Evolutionary conservation across 2,888 invertebrate species (phyloP), one percentile per base, ranked within the genome.

Genomic region (Pyrochroa serraticornis): DNA sequence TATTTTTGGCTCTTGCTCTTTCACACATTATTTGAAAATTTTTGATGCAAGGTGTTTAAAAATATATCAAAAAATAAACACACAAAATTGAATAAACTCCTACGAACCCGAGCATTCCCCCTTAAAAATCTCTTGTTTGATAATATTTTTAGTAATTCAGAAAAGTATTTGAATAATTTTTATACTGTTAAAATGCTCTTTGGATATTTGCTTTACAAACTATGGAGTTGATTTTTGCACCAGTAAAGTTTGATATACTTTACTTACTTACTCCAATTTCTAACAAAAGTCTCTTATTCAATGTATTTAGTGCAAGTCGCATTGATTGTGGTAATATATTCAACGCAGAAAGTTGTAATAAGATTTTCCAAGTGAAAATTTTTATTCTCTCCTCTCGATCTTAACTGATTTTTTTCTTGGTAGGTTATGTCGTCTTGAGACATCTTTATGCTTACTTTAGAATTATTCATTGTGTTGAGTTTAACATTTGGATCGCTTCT

Each of bases 201-300:
- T 2, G 58, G 58, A 3, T 58, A 53, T 31, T 33, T 53, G 3
- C 5, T 53, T 10, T 45, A 49, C 10, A 39, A 54, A 6, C 3
- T 12, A 5, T 6, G 42, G n/a, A 1, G 30, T 3, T 50, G 9
- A 14, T 7, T 6, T 7, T 50, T 12, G 13, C 10, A 36, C 7
- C 7, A 8, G 50, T 43, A 48, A 5, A 1, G 31, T 10, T 13
- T 12, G 1, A 22, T 30, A 9, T 33, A 2, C 81, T 0, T 67
- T 80, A 1, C 62, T 67, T 7, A 58, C 82, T 35, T 83, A n/a
- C n/a, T 82, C 79, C 81, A 82, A 70, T 71, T 82, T 7, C 78
- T 82, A 1, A 80, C 81, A 1, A 76, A 82, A 1, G 71, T 83
- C 1, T 81, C 83, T 0, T 83, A 80, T 57, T 81, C 80, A 0